Evolutionary conservation across 2,113 vertebrate genomes (phyloP).

Genomic region (Brienomyrus brachyistius): DNA sequence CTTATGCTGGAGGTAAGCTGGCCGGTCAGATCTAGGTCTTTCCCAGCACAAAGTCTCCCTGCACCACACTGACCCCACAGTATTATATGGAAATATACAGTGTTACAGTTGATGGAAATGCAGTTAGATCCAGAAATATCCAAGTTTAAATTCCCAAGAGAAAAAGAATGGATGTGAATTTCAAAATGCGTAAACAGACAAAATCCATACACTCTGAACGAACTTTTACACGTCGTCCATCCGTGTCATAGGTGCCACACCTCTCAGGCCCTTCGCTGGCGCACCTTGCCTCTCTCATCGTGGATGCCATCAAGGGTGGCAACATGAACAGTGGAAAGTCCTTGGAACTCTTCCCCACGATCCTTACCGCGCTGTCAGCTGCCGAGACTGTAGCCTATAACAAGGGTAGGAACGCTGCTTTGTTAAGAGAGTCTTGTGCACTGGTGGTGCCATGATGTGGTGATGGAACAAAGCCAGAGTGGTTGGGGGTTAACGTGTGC

Average conservation of each 20-base stretch:
- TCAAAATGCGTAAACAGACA: neutral
- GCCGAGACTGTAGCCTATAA: constrained; percentile 73
- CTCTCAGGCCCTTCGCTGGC: constrained; percentile 66
- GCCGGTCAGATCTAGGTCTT: neutral
- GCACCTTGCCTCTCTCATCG: constrained; percentile 72
- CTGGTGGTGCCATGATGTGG: neutral
- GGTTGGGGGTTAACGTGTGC: neutral
- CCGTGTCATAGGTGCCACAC: constrained; percentile 61
- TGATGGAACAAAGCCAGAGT: neutral
- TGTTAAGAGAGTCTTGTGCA: neutral
- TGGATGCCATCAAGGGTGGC: constrained; percentile 73
- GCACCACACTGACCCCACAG: neutral
- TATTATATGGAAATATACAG: neutral
- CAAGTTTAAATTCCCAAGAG: neutral
- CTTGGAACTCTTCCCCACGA: constrained; percentile 82
- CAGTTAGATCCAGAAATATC: neutral
- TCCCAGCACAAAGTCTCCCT: neutral
- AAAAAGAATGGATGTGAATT: neutral
- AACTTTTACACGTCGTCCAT: neutral
- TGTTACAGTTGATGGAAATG: neutral
- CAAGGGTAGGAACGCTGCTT: constrained; percentile 66
- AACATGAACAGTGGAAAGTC: constrained; percentile 78
- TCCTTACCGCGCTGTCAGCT: constrained; percentile 74
- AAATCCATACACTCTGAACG: neutral
- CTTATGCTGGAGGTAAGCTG: constrained; percentile 86